These are phyloP conservation scores for Pegoplata infirma DNA, from an alignment of 2,888 invertebrate species.

Conservation along the genomic window DNA sequence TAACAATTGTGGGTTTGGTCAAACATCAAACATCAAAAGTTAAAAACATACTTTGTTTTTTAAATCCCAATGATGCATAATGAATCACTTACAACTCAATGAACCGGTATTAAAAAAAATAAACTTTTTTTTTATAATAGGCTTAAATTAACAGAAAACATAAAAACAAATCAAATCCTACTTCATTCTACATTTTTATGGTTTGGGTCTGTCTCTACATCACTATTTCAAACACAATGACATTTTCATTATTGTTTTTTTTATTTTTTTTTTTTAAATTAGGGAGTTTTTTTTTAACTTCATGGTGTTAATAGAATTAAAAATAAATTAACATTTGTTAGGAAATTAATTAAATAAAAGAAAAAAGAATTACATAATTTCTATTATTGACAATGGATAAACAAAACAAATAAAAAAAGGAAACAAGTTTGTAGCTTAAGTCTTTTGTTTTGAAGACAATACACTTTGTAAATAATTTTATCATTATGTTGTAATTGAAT, in stretches of 20 bases:
- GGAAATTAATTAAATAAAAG: conserved; percentile 5
- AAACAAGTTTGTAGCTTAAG: conserved; percentile 51
- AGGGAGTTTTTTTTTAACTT: not conserved
- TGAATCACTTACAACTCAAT: not conserved
- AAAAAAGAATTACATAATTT: conserved; percentile 12
- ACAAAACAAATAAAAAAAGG: no score
- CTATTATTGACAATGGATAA: not conserved
- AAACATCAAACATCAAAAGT: not conserved
- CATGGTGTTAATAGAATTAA: conserved; percentile 26
- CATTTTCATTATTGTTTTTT: conserved; percentile 6
- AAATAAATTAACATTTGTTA: conserved; percentile 1
- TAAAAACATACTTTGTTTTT: not conserved
- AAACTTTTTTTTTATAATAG: conserved; percentile 4
- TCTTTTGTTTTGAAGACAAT: conserved; percentile 44
- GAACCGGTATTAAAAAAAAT: not conserved
- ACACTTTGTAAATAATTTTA: not conserved
- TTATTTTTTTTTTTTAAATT: no score
- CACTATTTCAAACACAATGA: not conserved
- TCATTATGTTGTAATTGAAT: not conserved
- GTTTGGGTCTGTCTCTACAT: not conserved
- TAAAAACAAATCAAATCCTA: no score
- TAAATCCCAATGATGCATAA: not conserved
- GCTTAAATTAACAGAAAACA: conserved; percentile 1
- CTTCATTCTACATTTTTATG: not conserved
- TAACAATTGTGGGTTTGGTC: conserved; percentile 21